These are phyloP conservation scores for Rhineura floridana DNA, from an alignment of 2,113 vertebrate genomes.

Conservation along the genomic window DNA sequence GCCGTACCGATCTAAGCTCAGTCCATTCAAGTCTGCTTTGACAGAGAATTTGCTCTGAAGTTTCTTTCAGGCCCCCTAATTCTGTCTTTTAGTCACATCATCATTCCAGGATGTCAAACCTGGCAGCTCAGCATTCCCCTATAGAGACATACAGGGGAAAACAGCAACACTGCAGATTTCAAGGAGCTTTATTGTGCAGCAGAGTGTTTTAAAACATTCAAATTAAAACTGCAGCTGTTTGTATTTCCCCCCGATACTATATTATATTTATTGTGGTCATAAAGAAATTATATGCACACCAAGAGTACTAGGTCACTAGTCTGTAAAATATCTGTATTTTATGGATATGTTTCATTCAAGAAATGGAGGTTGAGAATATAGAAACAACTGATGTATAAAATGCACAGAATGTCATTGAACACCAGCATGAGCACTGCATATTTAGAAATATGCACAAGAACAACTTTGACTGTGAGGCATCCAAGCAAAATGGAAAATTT, in stretches of 20 bases:
- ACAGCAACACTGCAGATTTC: neutral
- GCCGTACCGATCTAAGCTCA: neutral
- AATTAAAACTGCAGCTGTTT: slow-evolving; percentile 34
- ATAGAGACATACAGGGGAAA: neutral
- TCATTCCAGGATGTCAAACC: slow-evolving; percentile 29
- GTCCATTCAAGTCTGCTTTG: slow-evolving; percentile 37
- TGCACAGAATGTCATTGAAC: slow-evolving; percentile 60
- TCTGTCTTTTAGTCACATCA: slow-evolving; percentile 32
- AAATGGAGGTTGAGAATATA: slow-evolving; percentile 50
- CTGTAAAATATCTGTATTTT: slow-evolving; percentile 51
- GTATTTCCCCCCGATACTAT: neutral
- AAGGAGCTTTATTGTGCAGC: slow-evolving; percentile 40
- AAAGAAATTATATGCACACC: slow-evolving; percentile 30
- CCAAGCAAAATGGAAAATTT: slow-evolving; percentile 33
- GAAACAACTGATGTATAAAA: slow-evolving; percentile 47
- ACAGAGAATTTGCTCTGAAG: slow-evolving; percentile 31
- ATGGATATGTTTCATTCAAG: slow-evolving; percentile 5
- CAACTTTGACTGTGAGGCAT: slow-evolving; percentile 30
- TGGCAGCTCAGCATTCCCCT: slow-evolving; percentile 28
- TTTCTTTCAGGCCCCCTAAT: slow-evolving; percentile 33
- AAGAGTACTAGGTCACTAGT: neutral
- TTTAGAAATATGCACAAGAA: slow-evolving; percentile 44
- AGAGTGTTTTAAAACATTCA: slow-evolving; percentile 45
- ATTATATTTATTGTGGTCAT: neutral
- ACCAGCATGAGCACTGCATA: slow-evolving; percentile 37